These are phyloP conservation scores for Lottia gigantea DNA, from an alignment of 2,888 invertebrate species.

Conservation along the genomic window DNA sequence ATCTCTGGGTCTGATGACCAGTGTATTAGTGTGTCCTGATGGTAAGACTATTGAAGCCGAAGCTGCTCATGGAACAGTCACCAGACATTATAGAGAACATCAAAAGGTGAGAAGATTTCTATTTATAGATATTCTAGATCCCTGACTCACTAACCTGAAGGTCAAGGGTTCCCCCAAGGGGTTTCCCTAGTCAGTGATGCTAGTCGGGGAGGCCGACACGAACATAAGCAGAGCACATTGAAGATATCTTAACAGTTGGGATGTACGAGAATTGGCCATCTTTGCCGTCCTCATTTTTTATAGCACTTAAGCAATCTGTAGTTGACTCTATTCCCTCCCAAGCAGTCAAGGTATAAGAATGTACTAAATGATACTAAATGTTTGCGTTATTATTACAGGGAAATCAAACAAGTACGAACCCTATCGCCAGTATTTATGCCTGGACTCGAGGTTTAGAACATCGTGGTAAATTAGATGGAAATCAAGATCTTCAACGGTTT, in stretches of 20 bases:
- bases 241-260: too few species aligned
- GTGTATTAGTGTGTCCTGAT: slow-evolving; percentile 73
- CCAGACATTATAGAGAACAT: slow-evolving; percentile 78
- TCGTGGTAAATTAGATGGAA: slow-evolving; percentile 83
- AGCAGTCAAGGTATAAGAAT: too few species aligned
- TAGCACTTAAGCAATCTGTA: too few species aligned
- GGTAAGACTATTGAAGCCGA: slow-evolving; percentile 74
- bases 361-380: too few species aligned
- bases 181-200: too few species aligned
- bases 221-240: too few species aligned
- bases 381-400: slow-evolving; percentile 70
- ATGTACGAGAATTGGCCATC: too few species aligned
- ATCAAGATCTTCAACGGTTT: slow-evolving; percentile 74
- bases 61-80: slow-evolving; percentile 74
- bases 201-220: neutral
- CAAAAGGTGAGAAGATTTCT: slow-evolving; percentile 73
- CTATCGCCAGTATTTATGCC: slow-evolving; percentile 90
- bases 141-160: too few species aligned
- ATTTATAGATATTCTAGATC: too few species aligned
- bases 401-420: slow-evolving; percentile 87
- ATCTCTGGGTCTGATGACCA: slow-evolving; percentile 82
- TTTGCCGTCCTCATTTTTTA: too few species aligned
- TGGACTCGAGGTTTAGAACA: slow-evolving; percentile 89
- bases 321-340: too few species aligned
- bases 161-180: too few species aligned